Conservation (phyloP, 2,797 vertebrate species). For the Stomatorhinus walkeri region DNA sequence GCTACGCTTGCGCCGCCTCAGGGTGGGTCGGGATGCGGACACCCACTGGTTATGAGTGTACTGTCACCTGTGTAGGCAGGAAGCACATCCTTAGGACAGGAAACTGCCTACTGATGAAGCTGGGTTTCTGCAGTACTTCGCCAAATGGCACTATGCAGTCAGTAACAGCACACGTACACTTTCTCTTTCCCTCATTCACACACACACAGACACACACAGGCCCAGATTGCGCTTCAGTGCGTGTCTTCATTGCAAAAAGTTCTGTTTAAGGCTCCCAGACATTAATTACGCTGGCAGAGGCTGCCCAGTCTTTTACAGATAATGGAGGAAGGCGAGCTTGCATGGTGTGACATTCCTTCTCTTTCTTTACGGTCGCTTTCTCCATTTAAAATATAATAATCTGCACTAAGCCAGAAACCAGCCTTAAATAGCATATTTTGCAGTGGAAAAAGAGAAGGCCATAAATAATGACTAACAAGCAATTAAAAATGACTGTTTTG, state of each 20-base stretch:
- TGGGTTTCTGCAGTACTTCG: not conserved
- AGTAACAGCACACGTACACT: not conserved
- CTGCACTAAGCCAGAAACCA: not conserved
- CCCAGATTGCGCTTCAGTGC: not conserved
- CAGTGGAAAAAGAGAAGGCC: not conserved
- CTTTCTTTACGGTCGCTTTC: not conserved
- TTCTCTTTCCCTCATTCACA: not conserved
- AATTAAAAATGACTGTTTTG: not conserved
- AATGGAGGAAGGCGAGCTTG: not conserved
- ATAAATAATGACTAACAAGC: not conserved
- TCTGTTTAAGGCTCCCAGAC: too few relatives aligned
- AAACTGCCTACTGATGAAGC: not conserved
- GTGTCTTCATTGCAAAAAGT: not conserved
- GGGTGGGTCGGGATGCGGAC: too few relatives aligned
- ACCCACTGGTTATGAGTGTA: too few relatives aligned
- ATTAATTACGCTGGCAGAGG: not conserved
- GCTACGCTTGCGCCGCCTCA: not conserved
- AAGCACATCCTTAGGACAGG: conserved; percentile 6
- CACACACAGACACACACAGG: not conserved
- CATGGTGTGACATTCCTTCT: not conserved
- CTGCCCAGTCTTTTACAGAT: not conserved
- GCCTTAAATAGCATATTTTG: not conserved
- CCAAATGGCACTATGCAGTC: not conserved
- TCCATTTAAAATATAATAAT: not conserved
- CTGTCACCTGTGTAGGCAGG: not conserved